Base-by-base conservation (phyloP, 2,888 invertebrate species). In the Spisula subtruncata region DNA sequence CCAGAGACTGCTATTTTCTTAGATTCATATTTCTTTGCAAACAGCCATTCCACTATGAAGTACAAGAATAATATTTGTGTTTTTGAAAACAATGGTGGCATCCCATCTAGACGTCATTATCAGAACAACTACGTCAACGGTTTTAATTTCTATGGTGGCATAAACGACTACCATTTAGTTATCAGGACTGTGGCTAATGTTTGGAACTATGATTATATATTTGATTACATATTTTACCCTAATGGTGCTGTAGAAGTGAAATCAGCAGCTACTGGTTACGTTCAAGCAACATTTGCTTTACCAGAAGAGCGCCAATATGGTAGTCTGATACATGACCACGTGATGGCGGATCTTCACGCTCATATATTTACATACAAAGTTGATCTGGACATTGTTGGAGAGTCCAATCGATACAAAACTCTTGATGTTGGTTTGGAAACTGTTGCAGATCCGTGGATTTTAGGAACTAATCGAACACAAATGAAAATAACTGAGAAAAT, bases 131-230 rank as follows among this genome's bases (percentile, higher is more conserved):
- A 81, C 75, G 82, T 91, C 6, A 93, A 91, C 1, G 89, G 92
- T 0, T 93, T 92, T 51, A 75, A 16, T 20, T 94, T 91, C 79
- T 95, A 94, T 79, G 94, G 94, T 1, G 95, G 95, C 0, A 81
- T 93, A 18, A 91, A 90, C 0, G 94, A 94, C 66, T 93, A 94
- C 86, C 90, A 91, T 54, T 87, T 96, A 10, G 94, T 95, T 56
- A 90, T 96, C 18, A 82, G 96, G 79, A 93, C 94, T 14, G 92
- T 95, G 51, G 90, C 94, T 18, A 94, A 91, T 48, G 87, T 95
- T 18, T 94, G 94, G 93, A 95, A 95, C 85, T 95, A 94, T 84
- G 96, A 96, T 83, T 96, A 95, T 85, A 86, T 96, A 0, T 92
- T 96, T 83, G 96, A 96, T 87, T 94, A 93, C 66, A 93, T 95